Percentiles rank a stretch among this genome's conserved stretches.
These are phyloP conservation scores for Drosophila ercepeae DNA, from an alignment of 1,140 invertebrate species.

Conservation along the genomic window DNA sequence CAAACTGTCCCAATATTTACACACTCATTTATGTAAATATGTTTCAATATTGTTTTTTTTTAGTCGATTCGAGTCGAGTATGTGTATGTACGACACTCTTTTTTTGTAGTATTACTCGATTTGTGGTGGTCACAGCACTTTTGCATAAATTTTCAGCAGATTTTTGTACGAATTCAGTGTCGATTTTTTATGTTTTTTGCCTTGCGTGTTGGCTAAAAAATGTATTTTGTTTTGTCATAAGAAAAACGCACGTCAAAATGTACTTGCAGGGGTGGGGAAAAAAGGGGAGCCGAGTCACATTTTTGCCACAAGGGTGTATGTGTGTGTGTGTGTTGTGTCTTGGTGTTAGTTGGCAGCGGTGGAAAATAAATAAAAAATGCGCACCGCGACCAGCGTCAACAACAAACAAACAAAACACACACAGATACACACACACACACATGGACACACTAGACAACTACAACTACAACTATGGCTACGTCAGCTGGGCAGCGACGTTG, in stretches of 20 bases:
- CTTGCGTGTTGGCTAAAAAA: conserved; percentile 34
- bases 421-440: conserved; percentile 66
- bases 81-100: conserved; percentile 1
- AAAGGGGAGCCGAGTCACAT: background rate
- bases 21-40: conserved; percentile 27
- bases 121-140: conserved; percentile 59
- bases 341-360: conserved; percentile 34
- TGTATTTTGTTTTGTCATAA: conserved; percentile 51
- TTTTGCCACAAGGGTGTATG: background rate
- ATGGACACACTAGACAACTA: conserved; percentile 27
- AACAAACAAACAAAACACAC: conserved; percentile 39
- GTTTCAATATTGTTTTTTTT: conserved; percentile 14
- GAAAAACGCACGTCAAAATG: conserved; percentile 63
- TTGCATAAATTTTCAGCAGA: conserved; percentile 40
- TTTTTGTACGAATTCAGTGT: conserved; percentile 13
- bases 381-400: conserved; percentile 77
- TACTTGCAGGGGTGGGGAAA: conserved; percentile 35
- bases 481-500: conserved; percentile 12
- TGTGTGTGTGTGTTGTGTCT: conserved; percentile 9
- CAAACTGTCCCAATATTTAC: conserved; percentile 36
- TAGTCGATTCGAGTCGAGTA: background rate
- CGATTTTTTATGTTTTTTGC: conserved; percentile 13
- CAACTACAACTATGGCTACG: background rate
- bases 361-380: conserved; percentile 70
- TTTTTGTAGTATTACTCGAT: conserved; percentile 13